Evolutionary conservation across 2,888 invertebrate genomes (phyloP), one percentile per base, ranked within the genome.

Genomic region (Aleiodes leptofemur): DNA sequence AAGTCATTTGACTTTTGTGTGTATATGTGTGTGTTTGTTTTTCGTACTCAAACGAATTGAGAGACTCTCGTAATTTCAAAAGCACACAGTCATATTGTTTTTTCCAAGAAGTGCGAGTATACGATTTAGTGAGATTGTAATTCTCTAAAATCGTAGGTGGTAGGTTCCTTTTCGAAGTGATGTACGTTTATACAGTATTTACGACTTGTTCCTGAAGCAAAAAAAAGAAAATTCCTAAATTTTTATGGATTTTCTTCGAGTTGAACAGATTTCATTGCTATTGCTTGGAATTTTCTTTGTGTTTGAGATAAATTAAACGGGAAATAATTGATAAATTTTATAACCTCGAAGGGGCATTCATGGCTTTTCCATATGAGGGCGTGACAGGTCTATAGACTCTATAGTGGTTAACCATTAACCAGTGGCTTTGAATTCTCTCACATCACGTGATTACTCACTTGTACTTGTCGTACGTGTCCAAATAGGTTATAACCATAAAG

Each of bases 321-420:
- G 11, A 43, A 43, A 43, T 43, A 8, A 43, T 43, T 43, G 43
- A 43, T n/a, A 61, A 61, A 61, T 61, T 61, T 61, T 61, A 48
- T 57, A 43, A 69, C 50, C 48, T 56, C 16, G 66, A 50, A 1
- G 23, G 69, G 43, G 53, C 48, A 64, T 66, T 59, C 38, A 64
- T 43, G 53, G 66, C 56, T 75, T 64, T 56, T 71, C 76, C 79
- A 78, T 80, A 82, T 76, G 75, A 75, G 79, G 80, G 78, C 80
- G 76, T 82, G 81, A 83, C 83, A 77, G 81, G 80, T 83, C 81
- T 83, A 81, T 84, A 80, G 73, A 80, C 80, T 83, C 81, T 83
- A 81, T 84, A 80, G 73, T 66, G 77, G 76, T 69, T 61, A 34
- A 61, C 14, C 43, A 43, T 43, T 43, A 55, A 55, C 55, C 16